Base-by-base conservation (phyloP, 2,888 invertebrate species). In the Hyposoter dolosus region DNA sequence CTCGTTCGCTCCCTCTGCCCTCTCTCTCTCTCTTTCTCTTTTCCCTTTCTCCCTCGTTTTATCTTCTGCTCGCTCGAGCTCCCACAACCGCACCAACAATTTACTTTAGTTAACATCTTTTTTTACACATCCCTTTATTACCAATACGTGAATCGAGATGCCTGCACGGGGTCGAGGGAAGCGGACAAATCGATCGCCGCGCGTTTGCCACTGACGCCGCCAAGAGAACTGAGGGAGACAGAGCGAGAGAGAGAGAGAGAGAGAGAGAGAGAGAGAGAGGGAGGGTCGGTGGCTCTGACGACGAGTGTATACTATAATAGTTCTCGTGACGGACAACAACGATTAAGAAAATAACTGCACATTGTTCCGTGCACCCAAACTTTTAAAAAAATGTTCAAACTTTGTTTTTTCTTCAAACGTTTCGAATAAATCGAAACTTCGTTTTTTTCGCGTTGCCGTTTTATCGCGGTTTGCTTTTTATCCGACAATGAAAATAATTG, bases 161-260 rank as follows among this genome's bases (percentile, higher is more conserved):
- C 56, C 47, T 23, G 32, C 23, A 32, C 53, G 60, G 60, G 74
- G n/a, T 47, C 40, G 72, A 74, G 83, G 40, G 75, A 75, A 78
- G 68, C 72, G 84, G 75, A 71, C 71, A 79, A 83, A 85, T 86
- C 83, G 83, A 83, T 83, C 83, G 85, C 47, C 65, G 71, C 63
- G 82, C 63, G 78, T 82, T 85, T 78, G 75, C 75, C 82, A 56
- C 74, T 47, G 78, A 66, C 74, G 82, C 74, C 68, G 82, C 40
- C 63, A 83, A 83, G 77, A 63, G 85, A 68, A 83, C 71, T 65
- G 68, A 77, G 71, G 75, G 68, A 53, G 65, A 78, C 40, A 65
- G 76, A 50, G 66, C 32, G 65, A 50, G 65, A 32, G 60, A 63
- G 76, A 50, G 75, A 35, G 50, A 65, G 78, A 23, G 53, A 66